Percentiles rank a stretch among this genome's conserved stretches.
Evolutionary conservation across 2,797 vertebrate species (phyloP).

Genomic region (Coranthus polyacanthus): DNA sequence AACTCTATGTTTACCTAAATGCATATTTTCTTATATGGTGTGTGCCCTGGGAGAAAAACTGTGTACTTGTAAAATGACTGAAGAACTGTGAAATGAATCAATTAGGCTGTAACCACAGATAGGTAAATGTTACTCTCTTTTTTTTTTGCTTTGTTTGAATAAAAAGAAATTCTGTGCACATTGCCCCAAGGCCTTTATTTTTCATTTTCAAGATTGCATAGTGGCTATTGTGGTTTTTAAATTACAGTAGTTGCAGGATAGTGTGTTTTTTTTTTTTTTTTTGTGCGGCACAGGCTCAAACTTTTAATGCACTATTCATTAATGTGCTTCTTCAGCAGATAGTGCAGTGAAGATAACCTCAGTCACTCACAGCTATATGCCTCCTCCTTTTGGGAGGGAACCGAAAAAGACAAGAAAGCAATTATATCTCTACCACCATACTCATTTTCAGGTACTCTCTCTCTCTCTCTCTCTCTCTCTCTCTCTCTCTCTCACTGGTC

Average conservation of each 20-base stretch:
- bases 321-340: slow-evolving; percentile 84
- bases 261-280: slow-evolving; percentile 33
- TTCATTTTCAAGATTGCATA: slow-evolving; percentile 59
- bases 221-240: slow-evolving; percentile 68
- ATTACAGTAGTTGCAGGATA: slow-evolving; percentile 59
- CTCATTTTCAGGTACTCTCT: slow-evolving; percentile 74
- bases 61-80: slow-evolving; percentile 34
- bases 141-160: slow-evolving; percentile 46
- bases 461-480: slow-evolving; percentile 40
- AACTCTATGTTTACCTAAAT: slow-evolving; percentile 48
- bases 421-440: slow-evolving; percentile 78
- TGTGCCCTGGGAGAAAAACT: slow-evolving; percentile 22
- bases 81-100: slow-evolving; percentile 66
- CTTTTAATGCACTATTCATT: slow-evolving; percentile 83
- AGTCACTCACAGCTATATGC: slow-evolving; percentile 75
- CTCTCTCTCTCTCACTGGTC: slow-evolving; percentile 47
- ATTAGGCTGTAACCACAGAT: slow-evolving; percentile 50
- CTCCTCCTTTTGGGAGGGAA: slow-evolving; percentile 71
- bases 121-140: slow-evolving; percentile 37
- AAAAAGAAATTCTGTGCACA: slow-evolving; percentile 44
- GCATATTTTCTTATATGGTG: slow-evolving; percentile 36
- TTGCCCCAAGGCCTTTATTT: slow-evolving; percentile 59
- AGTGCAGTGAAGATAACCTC: slow-evolving; percentile 75
- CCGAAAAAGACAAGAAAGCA: slow-evolving; percentile 83
- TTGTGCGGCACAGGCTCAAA: slow-evolving; percentile 57